A percentile compares a stretch with the other conserved stretches of the same genome.
These are phyloP conservation scores for Pelecanus crispus DNA, from an alignment of 2,113 vertebrate genomes.

Conservation along the genomic window DNA sequence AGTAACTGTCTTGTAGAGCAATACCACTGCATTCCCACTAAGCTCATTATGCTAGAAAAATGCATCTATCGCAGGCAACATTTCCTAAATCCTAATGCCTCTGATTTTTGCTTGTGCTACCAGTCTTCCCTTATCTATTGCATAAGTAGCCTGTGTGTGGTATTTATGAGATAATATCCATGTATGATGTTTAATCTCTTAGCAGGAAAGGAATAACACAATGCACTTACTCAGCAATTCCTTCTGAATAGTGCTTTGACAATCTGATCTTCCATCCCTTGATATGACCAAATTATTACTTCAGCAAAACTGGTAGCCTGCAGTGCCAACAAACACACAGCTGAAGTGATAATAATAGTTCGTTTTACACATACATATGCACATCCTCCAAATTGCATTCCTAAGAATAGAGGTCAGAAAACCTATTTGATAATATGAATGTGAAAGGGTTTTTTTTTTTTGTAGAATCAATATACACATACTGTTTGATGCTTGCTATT, in stretches of 20 bases:
- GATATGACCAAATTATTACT: slow-evolving; percentile 1
- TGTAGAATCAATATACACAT: not conserved
- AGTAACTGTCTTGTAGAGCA: not conserved
- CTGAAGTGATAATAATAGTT: not conserved
- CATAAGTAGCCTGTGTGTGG: not conserved
- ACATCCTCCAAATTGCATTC: not conserved
- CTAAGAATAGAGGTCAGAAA: slow-evolving; percentile 2
- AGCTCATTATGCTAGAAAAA: not conserved
- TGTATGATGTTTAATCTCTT: not conserved
- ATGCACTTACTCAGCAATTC: not conserved
- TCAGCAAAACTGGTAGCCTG: not conserved
- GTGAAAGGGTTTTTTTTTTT: not conserved
- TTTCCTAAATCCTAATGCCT: not conserved
- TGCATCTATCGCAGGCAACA: not conserved
- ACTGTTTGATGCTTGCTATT: not conserved
- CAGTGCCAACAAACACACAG: not conserved
- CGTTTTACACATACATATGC: not conserved
- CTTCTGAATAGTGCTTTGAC: not conserved
- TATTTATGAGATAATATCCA: slow-evolving; percentile 2
- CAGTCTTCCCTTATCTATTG: not conserved
- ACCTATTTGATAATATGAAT: not conserved
- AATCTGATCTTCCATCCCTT: not conserved
- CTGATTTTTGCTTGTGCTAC: not conserved
- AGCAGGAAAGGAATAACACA: not conserved
- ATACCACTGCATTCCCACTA: not conserved